Percentiles rank a stretch among this genome's conserved stretches.
Evolutionary conservation across 1,140 invertebrate genomes (phyloP).

Genomic region (Holotrichia oblita): DNA sequence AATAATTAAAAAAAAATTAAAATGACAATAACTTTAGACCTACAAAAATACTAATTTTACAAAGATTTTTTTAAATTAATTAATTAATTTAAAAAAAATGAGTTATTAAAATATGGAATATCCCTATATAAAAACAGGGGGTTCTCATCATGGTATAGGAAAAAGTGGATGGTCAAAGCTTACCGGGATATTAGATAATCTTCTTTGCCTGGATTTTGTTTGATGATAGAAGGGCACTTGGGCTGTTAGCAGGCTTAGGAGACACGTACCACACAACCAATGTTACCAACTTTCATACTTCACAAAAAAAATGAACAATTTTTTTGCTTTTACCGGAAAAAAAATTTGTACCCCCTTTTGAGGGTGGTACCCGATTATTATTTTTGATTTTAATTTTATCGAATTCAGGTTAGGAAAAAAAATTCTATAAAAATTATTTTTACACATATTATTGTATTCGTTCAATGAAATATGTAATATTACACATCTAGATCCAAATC

Average conservation of each 20-base stretch:
- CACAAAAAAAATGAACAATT: conserved; percentile 17
- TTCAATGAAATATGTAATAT: conserved; percentile 38
- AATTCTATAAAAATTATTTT: neutral
- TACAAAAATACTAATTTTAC: conserved; percentile 18
- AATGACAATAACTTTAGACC: conserved; percentile 28
- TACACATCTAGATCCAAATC: conserved; percentile 42
- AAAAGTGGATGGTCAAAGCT: conserved; percentile 58
- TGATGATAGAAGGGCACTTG: conserved; percentile 53
- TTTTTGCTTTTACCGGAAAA: too few relatives aligned
- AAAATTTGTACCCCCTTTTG: too few relatives aligned
- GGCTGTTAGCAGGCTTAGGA: conserved; percentile 56
- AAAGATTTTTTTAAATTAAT: neutral
- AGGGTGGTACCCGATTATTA: too few relatives aligned
- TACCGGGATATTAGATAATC: conserved; percentile 56
- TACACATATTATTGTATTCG: conserved; percentile 41
- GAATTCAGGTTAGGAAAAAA: neutral
- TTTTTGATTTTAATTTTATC: neutral
- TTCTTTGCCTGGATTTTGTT: conserved; percentile 56
- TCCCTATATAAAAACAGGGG: conserved; percentile 33
- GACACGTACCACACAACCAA: conserved; percentile 56
- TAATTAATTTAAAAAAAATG: conserved; percentile 18
- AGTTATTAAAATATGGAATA: conserved; percentile 31
- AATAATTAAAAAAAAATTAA: neutral
- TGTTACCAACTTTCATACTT: conserved; percentile 54
- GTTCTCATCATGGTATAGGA: conserved; percentile 40